Base-by-base conservation (phyloP, 2,113 vertebrate species). In the Sapajus apella region DNA sequence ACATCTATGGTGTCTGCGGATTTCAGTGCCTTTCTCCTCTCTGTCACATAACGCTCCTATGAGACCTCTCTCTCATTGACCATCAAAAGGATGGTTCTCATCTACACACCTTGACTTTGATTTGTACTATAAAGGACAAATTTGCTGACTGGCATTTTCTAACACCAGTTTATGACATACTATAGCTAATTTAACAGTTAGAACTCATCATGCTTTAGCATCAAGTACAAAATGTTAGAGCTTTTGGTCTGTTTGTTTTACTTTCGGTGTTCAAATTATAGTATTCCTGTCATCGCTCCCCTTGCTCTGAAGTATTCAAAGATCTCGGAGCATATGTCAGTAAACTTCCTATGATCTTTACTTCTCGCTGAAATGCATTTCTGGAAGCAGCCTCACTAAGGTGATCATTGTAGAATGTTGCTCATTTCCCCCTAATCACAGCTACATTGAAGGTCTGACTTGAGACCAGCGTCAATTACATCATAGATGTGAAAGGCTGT, bases 21-120 rank as follows among this genome's bases (percentile, higher is more conserved):
- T 94, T 73, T 52, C 68, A 35, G 5, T 1, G 12, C 16, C 16
- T 40, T 72, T 64, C 43, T 86, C 50, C 18, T 27, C 32, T 1
- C 23, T 0, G 0, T 45, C 35, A 21, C 23, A 11, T 16, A 35
- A 40, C 9, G 21, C 25, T 45, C 30, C 87, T 30, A 0, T 2
- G 21, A 58, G 35, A 37, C 32, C 40, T 16, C 40, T 61, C 32
- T 47, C 25, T 55, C 52, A 1, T 0, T 8, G 75, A 27, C 50
- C 66, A 23, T 47, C 30, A 23, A 82, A 80, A 72, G 25, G 30
- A 52, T 45, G 43, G 27, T 18, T 76, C 61, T 90, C 37, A 4
- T 85, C 8, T 70, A 56, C 4, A 37, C 1, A 6, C 45, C 73
- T 80, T 47, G 45, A 14, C 76, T 91, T 92, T 70, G 56, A n/a